phyloP scores from a whole-genome alignment of 2,888 invertebrate genomes.

The Euplexia lucipara region DNA sequence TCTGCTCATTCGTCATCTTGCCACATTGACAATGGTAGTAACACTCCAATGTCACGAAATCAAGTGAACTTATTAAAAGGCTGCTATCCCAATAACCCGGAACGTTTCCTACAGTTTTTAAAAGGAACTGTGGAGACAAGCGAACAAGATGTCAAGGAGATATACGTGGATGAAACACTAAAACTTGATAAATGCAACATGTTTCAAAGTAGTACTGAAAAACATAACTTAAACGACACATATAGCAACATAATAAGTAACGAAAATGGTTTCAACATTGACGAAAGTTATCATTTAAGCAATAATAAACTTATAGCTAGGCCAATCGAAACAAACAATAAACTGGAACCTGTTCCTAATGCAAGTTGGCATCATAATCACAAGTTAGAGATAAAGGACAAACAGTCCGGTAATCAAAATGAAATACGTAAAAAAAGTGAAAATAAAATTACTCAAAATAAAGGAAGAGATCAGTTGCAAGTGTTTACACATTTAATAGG shows the following conservation, averaged over 20 bases:
- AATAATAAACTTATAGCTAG: background rate
- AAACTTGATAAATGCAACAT: constrained; percentile 24
- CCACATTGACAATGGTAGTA: constrained; percentile 34
- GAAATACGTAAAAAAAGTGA: background rate
- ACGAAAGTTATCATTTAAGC: background rate
- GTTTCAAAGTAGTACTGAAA: background rate
- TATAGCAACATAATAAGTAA: constrained; percentile 1
- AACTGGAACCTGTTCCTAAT: background rate
- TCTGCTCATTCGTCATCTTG: constrained; percentile 47
- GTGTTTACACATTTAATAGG: background rate
- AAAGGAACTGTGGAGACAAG: constrained; percentile 54
- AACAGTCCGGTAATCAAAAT: background rate
- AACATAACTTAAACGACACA: background rate
- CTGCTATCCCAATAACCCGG: constrained; percentile 56
- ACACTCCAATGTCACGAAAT: constrained; percentile 8
- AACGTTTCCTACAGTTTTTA: constrained; percentile 54
- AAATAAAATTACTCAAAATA: constrained; percentile 2
- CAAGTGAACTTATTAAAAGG: constrained; percentile 37
- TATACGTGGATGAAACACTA: constrained; percentile 36
- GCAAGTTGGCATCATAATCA: background rate
- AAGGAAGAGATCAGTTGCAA: background rate
- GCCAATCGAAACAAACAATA: constrained; percentile 5
- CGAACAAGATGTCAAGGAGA: constrained; percentile 54
- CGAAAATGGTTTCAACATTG: constrained; percentile 2
- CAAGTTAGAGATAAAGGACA: constrained; percentile 9